Evolutionary conservation across 2,888 invertebrate genomes (phyloP), one percentile per base, ranked within the genome.

Genomic region (Sphinx pinastri): DNA sequence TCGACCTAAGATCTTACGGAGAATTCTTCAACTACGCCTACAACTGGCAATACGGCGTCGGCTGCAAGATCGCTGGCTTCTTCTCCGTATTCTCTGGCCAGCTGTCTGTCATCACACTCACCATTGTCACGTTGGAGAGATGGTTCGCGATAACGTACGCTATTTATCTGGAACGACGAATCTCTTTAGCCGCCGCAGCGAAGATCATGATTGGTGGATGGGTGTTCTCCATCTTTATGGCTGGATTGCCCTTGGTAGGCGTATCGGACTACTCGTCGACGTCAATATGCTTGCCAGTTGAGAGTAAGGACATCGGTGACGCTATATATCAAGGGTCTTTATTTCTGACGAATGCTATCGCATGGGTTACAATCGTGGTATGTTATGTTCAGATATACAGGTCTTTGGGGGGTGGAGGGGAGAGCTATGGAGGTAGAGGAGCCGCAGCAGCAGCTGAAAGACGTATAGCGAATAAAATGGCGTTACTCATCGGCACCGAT

Each of bases 1-100:
- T 98, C 81, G 98, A 99, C 88, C 94, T 97, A 0, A 96, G 96
- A 77, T 98, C 98, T 0, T 96, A 97, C 80, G 97, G 98, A 2
- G 96, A 96, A 75, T 98, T 98, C 91, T 98, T 98, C 88, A 98
- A 98, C 87, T 97, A 96, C 87, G 98, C 98, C 4, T 98, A 97
- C 80, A 96, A 97, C 82, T 98, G 98, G 98, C 98, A 98, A 89
- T 94, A 94, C 73, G 96, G 97, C 68, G 87, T 95, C 60, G 98
- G 98, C 0, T 98, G 98, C 87, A 96, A 97, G 84, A 95, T 97
- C 11, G 98, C 98, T 0, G 98, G 98, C 0, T 98, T 98, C 85
- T 91, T 98, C 68, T 98, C 98, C 0, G 97, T 98, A 0, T 98
- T 98, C 81, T 97, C 97, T 0, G 97, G 97, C 71, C 98, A 98